Evolutionary conservation across 2,888 invertebrate genomes (phyloP).

Genomic region (Teleiodes luculella): DNA sequence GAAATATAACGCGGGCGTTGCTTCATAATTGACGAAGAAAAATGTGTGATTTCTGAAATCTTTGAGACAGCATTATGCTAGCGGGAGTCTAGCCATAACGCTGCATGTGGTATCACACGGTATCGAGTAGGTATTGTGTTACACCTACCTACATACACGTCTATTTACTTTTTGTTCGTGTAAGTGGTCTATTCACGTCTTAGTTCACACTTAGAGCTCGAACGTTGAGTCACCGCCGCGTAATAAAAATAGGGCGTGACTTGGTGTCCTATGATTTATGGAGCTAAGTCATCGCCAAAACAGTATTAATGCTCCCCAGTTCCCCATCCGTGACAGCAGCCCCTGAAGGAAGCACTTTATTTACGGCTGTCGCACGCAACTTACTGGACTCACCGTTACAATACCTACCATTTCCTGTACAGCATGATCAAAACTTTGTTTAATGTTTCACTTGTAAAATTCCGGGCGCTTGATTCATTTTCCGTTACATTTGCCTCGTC

Average conservation of each 20-base stretch:
- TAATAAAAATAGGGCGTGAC: slow-evolving; percentile 39
- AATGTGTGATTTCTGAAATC: not conserved
- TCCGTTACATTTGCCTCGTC: not conserved
- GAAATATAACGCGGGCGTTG: no score
- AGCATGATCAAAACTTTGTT: slow-evolving; percentile 1
- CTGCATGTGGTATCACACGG: slow-evolving; percentile 1
- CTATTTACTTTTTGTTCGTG: not conserved
- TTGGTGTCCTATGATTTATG: slow-evolving; percentile 39
- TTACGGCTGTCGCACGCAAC: slow-evolving; percentile 38
- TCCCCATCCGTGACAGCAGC: slow-evolving; percentile 53
- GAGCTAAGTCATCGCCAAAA: slow-evolving; percentile 41
- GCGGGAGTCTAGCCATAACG: slow-evolving; percentile 3
- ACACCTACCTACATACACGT: not conserved
- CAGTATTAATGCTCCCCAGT: slow-evolving; percentile 47
- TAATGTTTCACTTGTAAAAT: not conserved
- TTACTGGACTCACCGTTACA: slow-evolving; percentile 21
- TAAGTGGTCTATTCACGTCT: slow-evolving; percentile 2
- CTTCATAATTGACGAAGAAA: not conserved
- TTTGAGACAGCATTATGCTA: slow-evolving; percentile 2
- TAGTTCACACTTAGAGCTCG: not conserved
- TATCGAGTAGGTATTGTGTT: slow-evolving; percentile 1
- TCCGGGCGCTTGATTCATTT: not conserved
- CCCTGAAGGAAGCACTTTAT: slow-evolving; percentile 41
- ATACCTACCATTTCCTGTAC: slow-evolving; percentile 3
- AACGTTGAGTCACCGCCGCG: slow-evolving; percentile 24